These are phyloP conservation scores for Rana temporaria DNA, from an alignment of 2,113 vertebrate genomes.

Conservation along the genomic window DNA sequence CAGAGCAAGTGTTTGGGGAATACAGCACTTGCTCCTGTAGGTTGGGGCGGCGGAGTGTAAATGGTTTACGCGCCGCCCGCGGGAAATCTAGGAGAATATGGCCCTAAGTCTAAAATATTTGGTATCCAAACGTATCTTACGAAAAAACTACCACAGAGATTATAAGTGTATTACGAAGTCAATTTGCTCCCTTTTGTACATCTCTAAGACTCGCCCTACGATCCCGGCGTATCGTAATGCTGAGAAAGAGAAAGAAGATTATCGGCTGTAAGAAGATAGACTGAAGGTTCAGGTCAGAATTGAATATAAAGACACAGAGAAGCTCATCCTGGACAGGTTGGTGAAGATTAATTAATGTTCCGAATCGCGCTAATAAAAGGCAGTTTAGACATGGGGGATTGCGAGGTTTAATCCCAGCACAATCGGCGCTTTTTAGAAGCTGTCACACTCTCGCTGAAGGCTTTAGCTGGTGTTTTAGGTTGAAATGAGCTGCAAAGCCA, in stretches of 20 bases:
- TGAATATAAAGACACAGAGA: constrained; percentile 17
- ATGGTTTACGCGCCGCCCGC: too few relatives aligned
- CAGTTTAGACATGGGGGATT: neutral
- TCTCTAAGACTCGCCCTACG: neutral
- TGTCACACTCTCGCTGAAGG: neutral
- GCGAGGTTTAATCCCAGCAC: constrained; percentile 16
- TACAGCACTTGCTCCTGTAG: too few relatives aligned
- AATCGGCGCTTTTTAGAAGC: constrained; percentile 1
- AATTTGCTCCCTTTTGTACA: neutral
- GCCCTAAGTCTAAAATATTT: neutral
- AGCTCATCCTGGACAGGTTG: neutral
- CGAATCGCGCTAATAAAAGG: constrained; percentile 11
- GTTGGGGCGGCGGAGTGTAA: too few relatives aligned
- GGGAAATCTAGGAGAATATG: too few relatives aligned
- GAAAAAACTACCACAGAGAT: neutral
- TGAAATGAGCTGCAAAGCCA: constrained; percentile 9
- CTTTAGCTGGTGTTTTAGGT: constrained; percentile 20
- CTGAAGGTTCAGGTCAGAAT: constrained; percentile 10
- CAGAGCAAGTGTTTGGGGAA: too few relatives aligned
- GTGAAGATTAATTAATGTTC: constrained; percentile 22
- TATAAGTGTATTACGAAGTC: constrained; percentile 7
- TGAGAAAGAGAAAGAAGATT: constrained; percentile 25
- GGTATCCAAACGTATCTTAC: neutral
- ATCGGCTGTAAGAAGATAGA: constrained; percentile 1
- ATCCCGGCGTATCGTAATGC: neutral